A percentile compares a stretch with the other conserved stretches of the same genome.
Conservation (phyloP, 2,888 invertebrate species). For the Isoperla grammatica region DNA sequence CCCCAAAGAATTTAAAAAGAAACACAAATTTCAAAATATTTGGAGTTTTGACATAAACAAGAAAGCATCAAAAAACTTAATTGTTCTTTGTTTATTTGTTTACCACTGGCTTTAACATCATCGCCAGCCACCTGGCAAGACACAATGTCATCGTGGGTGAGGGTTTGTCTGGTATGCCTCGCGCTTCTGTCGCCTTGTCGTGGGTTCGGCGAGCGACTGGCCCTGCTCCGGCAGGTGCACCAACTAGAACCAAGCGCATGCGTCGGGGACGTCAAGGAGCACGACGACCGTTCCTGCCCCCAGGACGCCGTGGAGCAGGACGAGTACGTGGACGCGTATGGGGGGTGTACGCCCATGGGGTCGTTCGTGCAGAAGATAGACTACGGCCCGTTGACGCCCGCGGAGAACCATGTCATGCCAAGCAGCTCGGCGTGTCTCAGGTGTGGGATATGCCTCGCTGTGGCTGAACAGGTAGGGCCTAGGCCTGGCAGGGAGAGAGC, state of each 20-base stretch:
- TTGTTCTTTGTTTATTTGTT: no score
- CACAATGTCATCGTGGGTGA: no score
- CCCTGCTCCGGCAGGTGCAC: not conserved
- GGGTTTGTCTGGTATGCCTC: no score
- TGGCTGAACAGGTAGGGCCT: not conserved
- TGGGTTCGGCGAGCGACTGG: no score
- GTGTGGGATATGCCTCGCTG: conserved; percentile 1
- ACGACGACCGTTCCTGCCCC: not conserved
- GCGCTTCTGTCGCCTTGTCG: no score
- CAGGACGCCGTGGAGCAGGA: not conserved
- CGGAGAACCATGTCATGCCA: not conserved
- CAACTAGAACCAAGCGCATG: not conserved
- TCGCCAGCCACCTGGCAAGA: no score
- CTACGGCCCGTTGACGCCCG: not conserved
- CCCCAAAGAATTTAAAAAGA: no score
- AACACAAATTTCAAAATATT: no score
- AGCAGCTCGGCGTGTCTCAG: not conserved
- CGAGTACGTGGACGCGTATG: not conserved
- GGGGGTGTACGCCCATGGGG: not conserved
- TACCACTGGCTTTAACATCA: no score
- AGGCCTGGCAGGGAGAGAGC: not conserved
- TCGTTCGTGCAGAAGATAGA: not conserved
- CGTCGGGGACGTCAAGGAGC: not conserved
- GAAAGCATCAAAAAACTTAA: no score
- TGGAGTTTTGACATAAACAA: no score